phyloP scores from a whole-genome alignment of 2,888 invertebrate genomes.

The Watsonalla cultraria region DNA sequence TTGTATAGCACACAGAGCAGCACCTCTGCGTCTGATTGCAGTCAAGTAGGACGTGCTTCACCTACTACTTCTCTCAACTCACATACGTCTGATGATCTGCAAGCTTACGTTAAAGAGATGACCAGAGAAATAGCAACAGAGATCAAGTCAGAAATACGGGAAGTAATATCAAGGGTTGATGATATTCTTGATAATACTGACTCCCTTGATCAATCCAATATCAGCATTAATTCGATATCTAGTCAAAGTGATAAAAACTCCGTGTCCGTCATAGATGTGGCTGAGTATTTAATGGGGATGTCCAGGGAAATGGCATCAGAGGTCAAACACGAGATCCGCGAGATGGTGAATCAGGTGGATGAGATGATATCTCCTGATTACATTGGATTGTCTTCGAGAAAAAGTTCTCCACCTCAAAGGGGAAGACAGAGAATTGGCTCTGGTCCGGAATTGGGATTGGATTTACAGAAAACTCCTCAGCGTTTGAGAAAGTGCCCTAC shows the following conservation, averaged over 20 bases:
- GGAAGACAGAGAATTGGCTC: conserved; percentile 61
- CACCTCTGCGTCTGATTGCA: conserved; percentile 76
- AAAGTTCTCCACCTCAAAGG: conserved; percentile 69
- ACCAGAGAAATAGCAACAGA: conserved; percentile 88
- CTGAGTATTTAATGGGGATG: conserved; percentile 87
- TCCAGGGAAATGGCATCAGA: conserved; percentile 88
- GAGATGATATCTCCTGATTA: conserved; percentile 80
- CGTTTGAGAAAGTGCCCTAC: conserved; percentile 66
- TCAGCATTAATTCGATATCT: conserved; percentile 73
- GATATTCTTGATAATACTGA: conserved; percentile 86
- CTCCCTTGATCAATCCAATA: conserved; percentile 73
- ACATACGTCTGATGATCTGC: conserved; percentile 81
- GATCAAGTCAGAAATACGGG: conserved; percentile 89
- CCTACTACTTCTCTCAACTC: conserved; percentile 76
- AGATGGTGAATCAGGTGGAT: conserved; percentile 86
- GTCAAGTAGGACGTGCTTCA: conserved; percentile 75
- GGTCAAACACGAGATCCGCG: conserved; percentile 87
- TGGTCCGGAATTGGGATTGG: conserved; percentile 65
- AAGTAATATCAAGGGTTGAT: conserved; percentile 88
- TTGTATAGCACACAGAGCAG: conserved; percentile 68
- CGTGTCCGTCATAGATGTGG: conserved; percentile 86
- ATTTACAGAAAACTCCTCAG: conserved; percentile 47
- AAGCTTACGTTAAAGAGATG: conserved; percentile 87
- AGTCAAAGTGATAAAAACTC: conserved; percentile 83
- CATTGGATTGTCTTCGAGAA: conserved; percentile 49